phyloP scores from a whole-genome alignment of 1,140 invertebrate species.

The Rhagoletis zephyria region DNA sequence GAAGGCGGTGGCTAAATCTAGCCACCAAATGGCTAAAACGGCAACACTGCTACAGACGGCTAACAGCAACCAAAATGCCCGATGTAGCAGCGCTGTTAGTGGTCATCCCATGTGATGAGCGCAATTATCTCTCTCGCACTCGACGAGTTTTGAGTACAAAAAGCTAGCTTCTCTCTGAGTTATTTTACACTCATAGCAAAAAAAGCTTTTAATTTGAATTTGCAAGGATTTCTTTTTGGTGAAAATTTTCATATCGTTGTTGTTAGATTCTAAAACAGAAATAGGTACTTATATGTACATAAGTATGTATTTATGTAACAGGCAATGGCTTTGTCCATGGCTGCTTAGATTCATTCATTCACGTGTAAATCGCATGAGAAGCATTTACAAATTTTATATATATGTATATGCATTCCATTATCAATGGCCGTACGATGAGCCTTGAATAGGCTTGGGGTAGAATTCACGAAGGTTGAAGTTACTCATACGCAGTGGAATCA shows the following conservation, averaged over 20 bases:
- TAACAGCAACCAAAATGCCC: background rate
- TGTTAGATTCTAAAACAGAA: background rate
- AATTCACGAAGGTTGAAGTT: background rate
- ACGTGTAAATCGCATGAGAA: background rate
- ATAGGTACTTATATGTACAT: too few species aligned
- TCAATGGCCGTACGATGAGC: background rate
- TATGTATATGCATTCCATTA: background rate
- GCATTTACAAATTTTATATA: background rate
- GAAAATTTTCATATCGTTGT: slow-evolving; percentile 6
- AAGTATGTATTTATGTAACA: background rate
- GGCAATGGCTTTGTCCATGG: background rate
- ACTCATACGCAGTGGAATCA: background rate
- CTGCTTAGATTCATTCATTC: background rate
- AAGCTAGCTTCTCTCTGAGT: background rate
- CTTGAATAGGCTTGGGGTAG: background rate
- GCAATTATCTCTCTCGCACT: background rate
- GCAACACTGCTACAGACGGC: background rate
- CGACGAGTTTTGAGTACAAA: background rate
- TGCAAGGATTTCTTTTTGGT: slow-evolving; percentile 31
- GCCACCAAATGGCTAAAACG: too few species aligned
- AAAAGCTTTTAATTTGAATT: slow-evolving; percentile 36
- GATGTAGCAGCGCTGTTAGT: background rate
- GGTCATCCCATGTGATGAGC: background rate
- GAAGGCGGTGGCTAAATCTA: too few species aligned
- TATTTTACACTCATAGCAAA: too few species aligned